Evolutionary conservation across 2,888 invertebrate genomes (phyloP).

Genomic region (Steinernema hermaphroditum): DNA sequence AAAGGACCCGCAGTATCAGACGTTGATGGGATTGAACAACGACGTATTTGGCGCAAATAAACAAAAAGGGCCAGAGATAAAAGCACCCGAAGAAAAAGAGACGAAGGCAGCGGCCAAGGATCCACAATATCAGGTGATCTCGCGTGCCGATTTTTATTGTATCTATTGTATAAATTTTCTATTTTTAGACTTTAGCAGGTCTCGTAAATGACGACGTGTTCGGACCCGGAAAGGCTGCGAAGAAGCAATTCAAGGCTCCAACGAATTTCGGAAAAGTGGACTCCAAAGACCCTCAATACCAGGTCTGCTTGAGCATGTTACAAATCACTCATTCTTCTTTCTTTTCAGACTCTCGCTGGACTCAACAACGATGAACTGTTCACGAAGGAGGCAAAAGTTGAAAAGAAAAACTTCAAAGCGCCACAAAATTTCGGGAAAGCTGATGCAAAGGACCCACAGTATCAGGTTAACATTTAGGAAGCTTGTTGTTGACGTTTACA

Average conservation of each 20-base stretch:
- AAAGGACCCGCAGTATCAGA: no score
- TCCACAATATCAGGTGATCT: slow-evolving; percentile 41
- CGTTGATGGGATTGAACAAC: slow-evolving; percentile 40
- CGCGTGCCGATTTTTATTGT: no score
- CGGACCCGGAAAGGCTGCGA: slow-evolving; percentile 30
- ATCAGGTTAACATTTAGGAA: neutral
- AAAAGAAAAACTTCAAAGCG: slow-evolving; percentile 34
- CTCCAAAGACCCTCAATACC: slow-evolving; percentile 41
- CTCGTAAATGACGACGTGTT: slow-evolving; percentile 39
- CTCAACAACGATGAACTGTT: slow-evolving; percentile 40
- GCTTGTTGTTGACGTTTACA: neutral
- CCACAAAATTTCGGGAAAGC: slow-evolving; percentile 33
- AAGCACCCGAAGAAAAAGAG: slow-evolving; percentile 36
- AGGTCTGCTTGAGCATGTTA: no score
- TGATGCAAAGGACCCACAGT: slow-evolving; percentile 37
- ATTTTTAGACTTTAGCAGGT: slow-evolving; percentile 31
- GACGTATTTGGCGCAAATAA: slow-evolving; percentile 37
- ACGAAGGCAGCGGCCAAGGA: slow-evolving; percentile 39
- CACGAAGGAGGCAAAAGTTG: neutral
- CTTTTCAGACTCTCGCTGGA: slow-evolving; percentile 39
- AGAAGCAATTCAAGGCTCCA: slow-evolving; percentile 36
- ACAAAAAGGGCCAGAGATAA: slow-evolving; percentile 32
- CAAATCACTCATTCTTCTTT: neutral
- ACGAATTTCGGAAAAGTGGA: slow-evolving; percentile 37
- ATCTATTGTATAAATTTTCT: neutral